phyloP scores from a whole-genome alignment of 2,888 invertebrate species.

The Luperina nickerlii region DNA sequence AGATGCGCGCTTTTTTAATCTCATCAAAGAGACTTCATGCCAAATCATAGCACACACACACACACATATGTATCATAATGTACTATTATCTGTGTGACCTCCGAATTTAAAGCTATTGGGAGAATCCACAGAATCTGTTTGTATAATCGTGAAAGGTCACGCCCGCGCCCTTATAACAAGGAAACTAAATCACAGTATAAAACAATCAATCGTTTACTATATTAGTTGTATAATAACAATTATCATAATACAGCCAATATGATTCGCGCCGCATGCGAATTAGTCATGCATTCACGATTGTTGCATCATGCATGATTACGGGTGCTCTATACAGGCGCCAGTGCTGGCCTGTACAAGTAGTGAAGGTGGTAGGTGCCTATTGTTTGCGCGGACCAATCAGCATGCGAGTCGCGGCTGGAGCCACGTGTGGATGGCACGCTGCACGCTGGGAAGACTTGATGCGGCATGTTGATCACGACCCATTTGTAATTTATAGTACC shows the following conservation, averaged over 20 bases:
- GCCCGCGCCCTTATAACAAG: neutral
- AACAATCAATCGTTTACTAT: neutral
- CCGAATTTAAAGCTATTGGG: neutral
- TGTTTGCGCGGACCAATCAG: conserved; percentile 31
- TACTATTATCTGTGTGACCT: neutral
- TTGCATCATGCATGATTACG: conserved; percentile 43
- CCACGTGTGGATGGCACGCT: conserved; percentile 3
- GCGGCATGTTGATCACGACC: conserved; percentile 22
- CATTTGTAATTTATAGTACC: conserved; percentile 13
- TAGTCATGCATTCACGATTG: conserved; percentile 18
- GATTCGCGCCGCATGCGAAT: conserved; percentile 38
- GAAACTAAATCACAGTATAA: conserved; percentile 4
- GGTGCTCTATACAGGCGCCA: conserved; percentile 48
- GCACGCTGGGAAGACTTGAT: neutral
- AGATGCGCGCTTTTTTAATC: too few relatives aligned
- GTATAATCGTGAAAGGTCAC: neutral
- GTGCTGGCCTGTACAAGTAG: conserved; percentile 29
- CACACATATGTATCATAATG: too few relatives aligned
- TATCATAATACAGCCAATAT: conserved; percentile 33
- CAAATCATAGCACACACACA: too few relatives aligned
- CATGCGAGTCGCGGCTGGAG: conserved; percentile 23
- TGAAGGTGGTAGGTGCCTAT: conserved; percentile 1
- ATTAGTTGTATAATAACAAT: conserved; percentile 13
- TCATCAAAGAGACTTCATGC: too few relatives aligned
- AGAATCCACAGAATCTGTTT: neutral